phyloP scores from a whole-genome alignment of 2,888 invertebrate genomes.

The Polyploca ridens region DNA sequence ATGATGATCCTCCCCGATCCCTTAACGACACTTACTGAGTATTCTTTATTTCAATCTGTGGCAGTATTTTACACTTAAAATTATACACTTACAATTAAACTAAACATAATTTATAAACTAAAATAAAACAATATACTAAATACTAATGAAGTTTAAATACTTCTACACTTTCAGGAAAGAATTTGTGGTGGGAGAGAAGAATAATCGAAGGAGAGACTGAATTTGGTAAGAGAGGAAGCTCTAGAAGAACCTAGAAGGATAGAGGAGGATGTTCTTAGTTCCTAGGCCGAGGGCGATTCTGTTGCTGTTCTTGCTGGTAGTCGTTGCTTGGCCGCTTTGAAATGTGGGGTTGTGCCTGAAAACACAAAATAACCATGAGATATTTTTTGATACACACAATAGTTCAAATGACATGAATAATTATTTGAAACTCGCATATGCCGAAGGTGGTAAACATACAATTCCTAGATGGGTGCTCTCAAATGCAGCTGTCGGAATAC shows the following conservation, averaged over 20 bases:
- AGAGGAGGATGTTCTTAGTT: conserved; percentile 48
- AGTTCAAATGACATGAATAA: no score
- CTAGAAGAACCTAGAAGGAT: conserved; percentile 24
- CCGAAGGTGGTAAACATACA: no score
- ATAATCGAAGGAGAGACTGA: conserved; percentile 19
- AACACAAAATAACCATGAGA: conserved; percentile 16
- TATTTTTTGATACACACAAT: not conserved
- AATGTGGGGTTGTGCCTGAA: conserved; percentile 53
- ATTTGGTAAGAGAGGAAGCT: conserved; percentile 34
- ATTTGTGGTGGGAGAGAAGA: conserved; percentile 47
- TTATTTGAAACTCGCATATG: no score
- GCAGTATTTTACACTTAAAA: conserved; percentile 45
- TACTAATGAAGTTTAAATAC: conserved; percentile 46
- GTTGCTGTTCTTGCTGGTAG: conserved; percentile 48
- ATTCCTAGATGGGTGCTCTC: no score
- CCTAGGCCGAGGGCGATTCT: conserved; percentile 60
- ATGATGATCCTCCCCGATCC: not conserved
- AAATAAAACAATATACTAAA: conserved; percentile 41
- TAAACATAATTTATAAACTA: conserved; percentile 52
- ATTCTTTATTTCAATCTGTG: conserved; percentile 31
- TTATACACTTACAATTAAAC: conserved; percentile 35
- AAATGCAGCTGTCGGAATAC: no score
- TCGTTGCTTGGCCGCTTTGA: conserved; percentile 57
- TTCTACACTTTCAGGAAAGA: conserved; percentile 35
- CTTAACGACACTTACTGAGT: conserved; percentile 32